These are phyloP conservation scores for Steinernema scapterisci DNA, from an alignment of 2,888 invertebrate genomes.

Conservation along the genomic window DNA sequence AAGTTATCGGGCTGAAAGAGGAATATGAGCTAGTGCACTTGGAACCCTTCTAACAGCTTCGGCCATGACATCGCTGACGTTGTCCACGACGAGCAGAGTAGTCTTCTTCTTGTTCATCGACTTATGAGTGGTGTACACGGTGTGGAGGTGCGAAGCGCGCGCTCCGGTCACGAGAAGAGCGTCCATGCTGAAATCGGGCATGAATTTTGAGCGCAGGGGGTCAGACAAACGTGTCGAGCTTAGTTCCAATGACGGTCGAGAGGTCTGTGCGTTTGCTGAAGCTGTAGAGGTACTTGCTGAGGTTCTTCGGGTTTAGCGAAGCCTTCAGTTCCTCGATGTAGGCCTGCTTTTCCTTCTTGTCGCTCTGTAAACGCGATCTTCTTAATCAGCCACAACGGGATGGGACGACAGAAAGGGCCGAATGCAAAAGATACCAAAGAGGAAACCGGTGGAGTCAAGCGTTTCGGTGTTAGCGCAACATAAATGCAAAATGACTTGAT, in stretches of 20 bases:
- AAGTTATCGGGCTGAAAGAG: constrained; percentile 80
- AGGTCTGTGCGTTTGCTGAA: constrained; percentile 65
- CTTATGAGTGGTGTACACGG: constrained; percentile 78
- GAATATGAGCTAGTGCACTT: too few relatives aligned
- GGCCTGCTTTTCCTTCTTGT: constrained; percentile 35
- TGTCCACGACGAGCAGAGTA: constrained; percentile 82
- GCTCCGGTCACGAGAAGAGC: constrained; percentile 81
- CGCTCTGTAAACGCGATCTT: neutral
- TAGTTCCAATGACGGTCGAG: constrained; percentile 58
- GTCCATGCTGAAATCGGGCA: constrained; percentile 72
- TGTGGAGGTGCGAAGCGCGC: constrained; percentile 79
- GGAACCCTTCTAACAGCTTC: constrained; percentile 76
- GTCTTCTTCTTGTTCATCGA: constrained; percentile 81
- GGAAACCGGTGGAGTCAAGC: constrained; percentile 4
- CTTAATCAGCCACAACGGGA: too few relatives aligned
- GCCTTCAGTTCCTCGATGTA: constrained; percentile 59
- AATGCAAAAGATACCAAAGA: constrained; percentile 4
- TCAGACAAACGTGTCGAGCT: constrained; percentile 60
- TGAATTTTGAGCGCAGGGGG: too few relatives aligned
- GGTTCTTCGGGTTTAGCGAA: constrained; percentile 63
- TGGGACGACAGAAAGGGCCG: neutral
- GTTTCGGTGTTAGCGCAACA: neutral
- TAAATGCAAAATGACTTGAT: neutral
- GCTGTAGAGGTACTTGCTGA: constrained; percentile 60
- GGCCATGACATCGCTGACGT: constrained; percentile 83